Conservation (phyloP, 1,140 invertebrate genomes). For the Drosophila eugracilis region DNA sequence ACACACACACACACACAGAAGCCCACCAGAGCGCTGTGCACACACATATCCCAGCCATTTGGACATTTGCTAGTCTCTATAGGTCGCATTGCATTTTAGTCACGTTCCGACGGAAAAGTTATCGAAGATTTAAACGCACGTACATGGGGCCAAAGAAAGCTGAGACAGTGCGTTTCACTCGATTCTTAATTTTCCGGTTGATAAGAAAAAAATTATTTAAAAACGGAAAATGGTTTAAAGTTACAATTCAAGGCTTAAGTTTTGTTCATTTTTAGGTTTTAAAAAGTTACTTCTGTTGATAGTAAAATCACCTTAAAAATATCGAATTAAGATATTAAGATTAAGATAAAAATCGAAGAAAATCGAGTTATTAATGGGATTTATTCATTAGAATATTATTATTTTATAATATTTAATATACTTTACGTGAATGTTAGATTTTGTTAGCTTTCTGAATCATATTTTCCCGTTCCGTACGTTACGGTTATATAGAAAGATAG, state of each 20-base stretch:
- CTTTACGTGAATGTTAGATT: neutral
- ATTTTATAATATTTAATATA: neutral
- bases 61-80: constrained; percentile 48
- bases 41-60: constrained; percentile 32
- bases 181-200: neutral
- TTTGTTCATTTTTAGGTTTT: no score
- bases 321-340: no score
- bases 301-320: no score
- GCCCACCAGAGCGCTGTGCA: constrained; percentile 23
- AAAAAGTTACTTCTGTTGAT: no score
- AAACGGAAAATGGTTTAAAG: no score
- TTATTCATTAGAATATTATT: no score
- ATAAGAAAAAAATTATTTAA: neutral
- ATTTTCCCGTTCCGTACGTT: constrained; percentile 17
- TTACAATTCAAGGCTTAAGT: no score
- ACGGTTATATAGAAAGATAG: constrained; percentile 15
- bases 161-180: constrained; percentile 26
- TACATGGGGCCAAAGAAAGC: constrained; percentile 59
- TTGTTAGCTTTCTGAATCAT: neutral
- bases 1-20: no score
- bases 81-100: constrained; percentile 75
- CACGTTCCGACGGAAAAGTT: constrained; percentile 74
- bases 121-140: constrained; percentile 81
- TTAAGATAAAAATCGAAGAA: no score
- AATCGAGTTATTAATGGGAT: no score